Evolutionary conservation across 2,888 invertebrate genomes (phyloP).

Genomic region (Hyposoter dolosus): DNA sequence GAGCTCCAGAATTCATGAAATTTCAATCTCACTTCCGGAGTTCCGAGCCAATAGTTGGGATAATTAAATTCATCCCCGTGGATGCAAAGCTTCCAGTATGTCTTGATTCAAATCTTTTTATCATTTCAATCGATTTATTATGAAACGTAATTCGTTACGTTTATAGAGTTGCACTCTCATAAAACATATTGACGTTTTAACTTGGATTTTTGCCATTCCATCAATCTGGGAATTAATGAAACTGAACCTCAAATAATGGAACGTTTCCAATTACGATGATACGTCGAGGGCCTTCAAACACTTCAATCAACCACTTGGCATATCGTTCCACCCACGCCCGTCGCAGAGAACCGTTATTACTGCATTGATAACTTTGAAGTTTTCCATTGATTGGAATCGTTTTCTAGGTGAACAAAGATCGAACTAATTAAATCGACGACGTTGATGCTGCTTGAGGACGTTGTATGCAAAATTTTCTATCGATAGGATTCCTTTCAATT

Average conservation of each 20-base stretch:
- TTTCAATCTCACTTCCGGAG: slow-evolving; percentile 13
- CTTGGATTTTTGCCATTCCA: background rate
- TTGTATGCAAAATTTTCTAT: no score
- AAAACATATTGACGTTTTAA: background rate
- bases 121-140: background rate
- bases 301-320: background rate
- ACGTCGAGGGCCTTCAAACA: background rate
- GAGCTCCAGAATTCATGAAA: slow-evolving; percentile 16
- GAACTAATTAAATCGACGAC: background rate
- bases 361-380: background rate
- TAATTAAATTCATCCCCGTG: slow-evolving; percentile 21
- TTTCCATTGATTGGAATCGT: background rate
- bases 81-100: background rate
- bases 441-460: background rate
- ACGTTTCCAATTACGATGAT: background rate
- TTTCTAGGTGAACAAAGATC: background rate
- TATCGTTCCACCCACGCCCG: background rate
- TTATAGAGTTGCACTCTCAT: background rate
- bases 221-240: background rate
- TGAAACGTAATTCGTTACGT: background rate
- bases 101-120: slow-evolving; percentile 6
- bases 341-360: background rate
- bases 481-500: no score
- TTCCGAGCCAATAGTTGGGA: background rate
- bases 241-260: background rate